phyloP scores from a whole-genome alignment of 2,888 invertebrate species.

The Calameuta pallipes region DNA sequence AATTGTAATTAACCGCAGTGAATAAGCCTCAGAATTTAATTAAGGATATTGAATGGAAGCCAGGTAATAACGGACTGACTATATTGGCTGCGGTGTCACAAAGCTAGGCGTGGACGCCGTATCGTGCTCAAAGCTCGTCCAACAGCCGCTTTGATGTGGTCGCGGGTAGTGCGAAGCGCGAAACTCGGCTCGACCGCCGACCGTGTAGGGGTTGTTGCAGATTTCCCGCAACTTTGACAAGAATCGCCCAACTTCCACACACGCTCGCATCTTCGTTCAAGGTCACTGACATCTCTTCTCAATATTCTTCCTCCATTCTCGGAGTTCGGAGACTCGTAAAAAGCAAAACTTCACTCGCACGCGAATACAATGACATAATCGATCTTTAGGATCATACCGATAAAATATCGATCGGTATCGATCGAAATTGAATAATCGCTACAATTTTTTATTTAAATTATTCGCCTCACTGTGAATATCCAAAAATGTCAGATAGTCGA shows the following conservation, averaged over 20 bases:
- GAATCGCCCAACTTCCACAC: slow-evolving; percentile 46
- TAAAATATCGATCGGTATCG: no score
- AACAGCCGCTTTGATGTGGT: slow-evolving; percentile 64
- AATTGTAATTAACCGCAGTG: slow-evolving; percentile 65
- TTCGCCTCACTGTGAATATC: no score
- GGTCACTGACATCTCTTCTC: slow-evolving; percentile 3
- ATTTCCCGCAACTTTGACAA: slow-evolving; percentile 49
- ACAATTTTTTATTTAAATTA: no score
- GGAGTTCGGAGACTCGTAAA: no score
- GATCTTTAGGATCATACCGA: no score
- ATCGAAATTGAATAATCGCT: not conserved
- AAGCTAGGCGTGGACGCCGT: slow-evolving; percentile 60
- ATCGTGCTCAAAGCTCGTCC: slow-evolving; percentile 63
- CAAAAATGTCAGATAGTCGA: no score
- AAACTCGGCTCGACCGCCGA: slow-evolving; percentile 43
- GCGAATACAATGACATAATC: no score
- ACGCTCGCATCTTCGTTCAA: slow-evolving; percentile 5
- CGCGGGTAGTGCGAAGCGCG: slow-evolving; percentile 61
- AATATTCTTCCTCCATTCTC: not conserved
- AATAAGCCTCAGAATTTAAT: slow-evolving; percentile 66
- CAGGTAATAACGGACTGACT: slow-evolving; percentile 61
- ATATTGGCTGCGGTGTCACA: slow-evolving; percentile 65
- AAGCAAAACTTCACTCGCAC: no score
- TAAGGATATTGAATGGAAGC: slow-evolving; percentile 65
- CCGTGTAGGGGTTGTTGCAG: slow-evolving; percentile 44